phyloP scores from a whole-genome alignment of 2,113 vertebrate species.

The Daboia siamensis region DNA sequence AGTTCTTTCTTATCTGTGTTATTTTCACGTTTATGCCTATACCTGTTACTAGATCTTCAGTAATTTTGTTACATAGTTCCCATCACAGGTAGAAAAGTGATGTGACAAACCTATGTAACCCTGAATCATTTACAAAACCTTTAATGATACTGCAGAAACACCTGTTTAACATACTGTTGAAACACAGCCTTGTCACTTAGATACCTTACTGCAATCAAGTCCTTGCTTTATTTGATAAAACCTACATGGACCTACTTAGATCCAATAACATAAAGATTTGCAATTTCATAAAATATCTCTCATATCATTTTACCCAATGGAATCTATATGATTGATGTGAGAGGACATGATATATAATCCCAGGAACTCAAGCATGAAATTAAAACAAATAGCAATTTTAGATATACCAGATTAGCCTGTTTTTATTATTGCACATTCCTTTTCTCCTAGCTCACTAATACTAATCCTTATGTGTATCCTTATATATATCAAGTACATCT shows the following conservation, averaged over 20 bases:
- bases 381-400: background rate
- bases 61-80: background rate
- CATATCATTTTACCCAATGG: background rate
- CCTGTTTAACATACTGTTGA: background rate
- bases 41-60: background rate
- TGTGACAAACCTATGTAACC: background rate
- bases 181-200: background rate
- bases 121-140: background rate
- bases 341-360: background rate
- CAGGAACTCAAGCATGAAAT: background rate
- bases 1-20: background rate
- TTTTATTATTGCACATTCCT: background rate
- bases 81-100: background rate
- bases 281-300: background rate
- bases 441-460: background rate
- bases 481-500: background rate
- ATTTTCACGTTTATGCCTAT: background rate
- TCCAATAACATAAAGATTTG: background rate
- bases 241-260: background rate
- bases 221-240: background rate
- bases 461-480: background rate
- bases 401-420: background rate
- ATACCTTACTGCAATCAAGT: background rate
- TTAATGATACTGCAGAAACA: background rate
- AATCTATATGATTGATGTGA: background rate